Conservation (phyloP, 2,797 vertebrate species). For the Rousettus madagascariensis region DNA sequence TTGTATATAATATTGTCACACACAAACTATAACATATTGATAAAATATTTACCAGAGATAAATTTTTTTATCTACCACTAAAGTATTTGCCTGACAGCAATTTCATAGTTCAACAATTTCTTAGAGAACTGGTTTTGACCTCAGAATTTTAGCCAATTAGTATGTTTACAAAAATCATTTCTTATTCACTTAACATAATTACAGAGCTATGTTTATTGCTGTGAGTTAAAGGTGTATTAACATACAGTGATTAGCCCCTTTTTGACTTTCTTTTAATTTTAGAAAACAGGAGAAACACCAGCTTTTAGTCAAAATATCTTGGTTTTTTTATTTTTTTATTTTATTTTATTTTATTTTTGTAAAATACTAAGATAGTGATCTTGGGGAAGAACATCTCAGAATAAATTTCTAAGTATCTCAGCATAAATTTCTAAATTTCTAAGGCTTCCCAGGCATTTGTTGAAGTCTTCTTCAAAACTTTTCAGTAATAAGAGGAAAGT, state of each 20-base stretch:
- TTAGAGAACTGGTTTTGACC: slow-evolving; percentile 56
- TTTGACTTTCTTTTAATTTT: slow-evolving; percentile 41
- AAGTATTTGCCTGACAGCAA: slow-evolving; percentile 51
- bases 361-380: slow-evolving; percentile 29
- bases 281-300: slow-evolving; percentile 28
- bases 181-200: slow-evolving; percentile 74
- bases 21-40: slow-evolving; percentile 45
- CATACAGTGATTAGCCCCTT: slow-evolving; percentile 1
- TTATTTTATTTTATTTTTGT: not conserved
- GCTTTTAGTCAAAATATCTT: not conserved
- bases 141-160: slow-evolving; percentile 71
- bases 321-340: not conserved
- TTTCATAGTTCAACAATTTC: slow-evolving; percentile 62
- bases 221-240: slow-evolving; percentile 52
- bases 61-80: slow-evolving; percentile 47
- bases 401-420: slow-evolving; percentile 32
- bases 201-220: slow-evolving; percentile 20
- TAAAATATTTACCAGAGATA: slow-evolving; percentile 59
- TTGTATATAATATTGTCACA: slow-evolving; percentile 50
- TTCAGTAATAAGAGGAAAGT: not conserved
- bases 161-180: slow-evolving; percentile 64
- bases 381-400: not conserved
- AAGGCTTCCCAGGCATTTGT: not conserved
- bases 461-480: not conserved
- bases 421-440: slow-evolving; percentile 14